Conservation (phyloP, 2,888 invertebrate genomes). For the Criorhina ranunculi region DNA sequence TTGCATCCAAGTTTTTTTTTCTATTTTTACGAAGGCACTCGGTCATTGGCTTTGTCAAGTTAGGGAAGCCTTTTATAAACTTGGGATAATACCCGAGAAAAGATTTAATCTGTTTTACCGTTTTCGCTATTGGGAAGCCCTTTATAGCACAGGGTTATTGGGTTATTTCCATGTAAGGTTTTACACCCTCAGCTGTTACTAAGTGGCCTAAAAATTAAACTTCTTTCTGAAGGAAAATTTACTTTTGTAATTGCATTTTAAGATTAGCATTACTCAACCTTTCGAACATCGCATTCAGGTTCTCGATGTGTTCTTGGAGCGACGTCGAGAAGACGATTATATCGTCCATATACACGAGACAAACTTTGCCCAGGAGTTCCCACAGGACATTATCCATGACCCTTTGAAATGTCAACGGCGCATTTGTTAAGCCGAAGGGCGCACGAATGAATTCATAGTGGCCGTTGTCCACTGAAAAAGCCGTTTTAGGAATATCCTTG, state of each 20-base stretch:
- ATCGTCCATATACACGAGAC: slow-evolving; percentile 51
- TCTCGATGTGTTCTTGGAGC: slow-evolving; percentile 47
- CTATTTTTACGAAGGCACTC: slow-evolving; percentile 64
- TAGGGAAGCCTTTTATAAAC: slow-evolving; percentile 57
- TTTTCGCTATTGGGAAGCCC: slow-evolving; percentile 47
- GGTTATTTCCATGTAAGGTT: slow-evolving; percentile 51
- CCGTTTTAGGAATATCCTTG: slow-evolving; percentile 53
- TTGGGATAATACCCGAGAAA: slow-evolving; percentile 55
- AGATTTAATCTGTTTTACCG: slow-evolving; percentile 44
- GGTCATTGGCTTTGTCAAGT: slow-evolving; percentile 67
- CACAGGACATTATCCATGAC: no score
- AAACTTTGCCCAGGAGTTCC: slow-evolving; percentile 36
- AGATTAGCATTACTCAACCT: slow-evolving; percentile 25
- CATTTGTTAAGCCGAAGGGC: slow-evolving; percentile 53
- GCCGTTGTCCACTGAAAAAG: slow-evolving; percentile 30
- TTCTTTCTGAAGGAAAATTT: slow-evolving; percentile 18
- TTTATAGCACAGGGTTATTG: slow-evolving; percentile 17
- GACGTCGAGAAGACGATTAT: slow-evolving; percentile 38
- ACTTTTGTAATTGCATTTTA: slow-evolving; percentile 43
- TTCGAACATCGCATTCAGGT: slow-evolving; percentile 34
- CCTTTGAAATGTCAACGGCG: slow-evolving; percentile 45
- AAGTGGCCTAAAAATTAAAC: slow-evolving; percentile 28
- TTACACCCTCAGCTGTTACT: slow-evolving; percentile 40
- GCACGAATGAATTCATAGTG: slow-evolving; percentile 61
- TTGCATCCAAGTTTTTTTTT: slow-evolving; percentile 9